Conservation (phyloP, 2,113 vertebrate genomes). For the Cebus imitator region DNA sequence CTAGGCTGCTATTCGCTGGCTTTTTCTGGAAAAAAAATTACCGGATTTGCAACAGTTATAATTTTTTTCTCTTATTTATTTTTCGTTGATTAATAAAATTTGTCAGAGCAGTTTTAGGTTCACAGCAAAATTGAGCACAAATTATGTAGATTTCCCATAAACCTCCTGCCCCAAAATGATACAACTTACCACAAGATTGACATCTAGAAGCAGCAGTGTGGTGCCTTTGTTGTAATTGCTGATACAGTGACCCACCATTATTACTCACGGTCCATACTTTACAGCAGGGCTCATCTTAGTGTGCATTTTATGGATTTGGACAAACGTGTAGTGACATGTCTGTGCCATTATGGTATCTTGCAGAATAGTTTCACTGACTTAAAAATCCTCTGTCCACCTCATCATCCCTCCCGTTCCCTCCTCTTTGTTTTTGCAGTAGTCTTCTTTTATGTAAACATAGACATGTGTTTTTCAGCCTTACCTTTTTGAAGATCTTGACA, state of each 20-base stretch:
- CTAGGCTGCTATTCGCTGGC: neutral
- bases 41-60: neutral
- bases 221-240: rapidly evolving
- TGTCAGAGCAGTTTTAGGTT: neutral
- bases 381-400: rapidly evolving
- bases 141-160: neutral
- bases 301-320: neutral
- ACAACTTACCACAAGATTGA: rapidly evolving
- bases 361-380: neutral
- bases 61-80: neutral
- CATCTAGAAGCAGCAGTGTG: neutral
- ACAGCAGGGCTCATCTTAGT: neutral
- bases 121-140: neutral
- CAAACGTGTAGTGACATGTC: rapidly evolving
- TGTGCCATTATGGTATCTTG: rapidly evolving
- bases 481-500: neutral
- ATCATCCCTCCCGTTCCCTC: rapidly evolving
- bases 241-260: rapidly evolving
- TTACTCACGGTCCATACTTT: neutral
- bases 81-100: neutral
- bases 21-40: neutral
- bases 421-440: neutral
- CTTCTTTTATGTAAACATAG: neutral
- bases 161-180: neutral
- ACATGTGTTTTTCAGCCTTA: neutral